A percentile compares a stretch with the other conserved stretches of the same genome.
Evolutionary conservation across 2,797 vertebrate species (phyloP).

Genomic region (Acanthornis magna): DNA sequence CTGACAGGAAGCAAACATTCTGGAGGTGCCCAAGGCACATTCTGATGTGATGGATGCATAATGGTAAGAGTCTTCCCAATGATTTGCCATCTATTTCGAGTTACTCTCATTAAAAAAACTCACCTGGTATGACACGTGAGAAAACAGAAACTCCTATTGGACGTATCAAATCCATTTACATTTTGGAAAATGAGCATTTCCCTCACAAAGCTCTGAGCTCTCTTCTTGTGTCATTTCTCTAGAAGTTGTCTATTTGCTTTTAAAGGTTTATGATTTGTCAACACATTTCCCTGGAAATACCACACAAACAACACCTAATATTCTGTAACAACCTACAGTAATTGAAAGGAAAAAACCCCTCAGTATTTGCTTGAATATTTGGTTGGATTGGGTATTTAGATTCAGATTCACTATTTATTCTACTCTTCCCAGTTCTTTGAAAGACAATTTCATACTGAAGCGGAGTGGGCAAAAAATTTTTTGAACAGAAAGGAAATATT

Average conservation of each 20-base stretch:
- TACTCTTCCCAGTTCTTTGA: neutral
- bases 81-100: neutral
- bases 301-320: neutral
- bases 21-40: slow-evolving; percentile 5
- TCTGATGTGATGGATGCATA: neutral
- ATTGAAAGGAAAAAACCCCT: neutral
- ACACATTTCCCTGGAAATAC: neutral
- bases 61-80: neutral
- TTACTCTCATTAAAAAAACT: neutral
- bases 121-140: neutral
- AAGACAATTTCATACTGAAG: neutral
- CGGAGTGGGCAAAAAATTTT: neutral
- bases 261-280: neutral
- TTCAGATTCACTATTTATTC: neutral
- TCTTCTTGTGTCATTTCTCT: neutral
- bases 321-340: neutral
- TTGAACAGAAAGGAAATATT: neutral
- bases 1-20: slow-evolving; percentile 48
- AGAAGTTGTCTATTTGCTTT: neutral
- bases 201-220: neutral
- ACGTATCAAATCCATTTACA: neutral
- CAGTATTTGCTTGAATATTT: neutral
- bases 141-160: neutral
- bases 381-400: neutral
- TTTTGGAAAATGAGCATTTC: neutral